phyloP scores from a whole-genome alignment of 2,113 vertebrate species.

The Mixornis gularis region DNA sequence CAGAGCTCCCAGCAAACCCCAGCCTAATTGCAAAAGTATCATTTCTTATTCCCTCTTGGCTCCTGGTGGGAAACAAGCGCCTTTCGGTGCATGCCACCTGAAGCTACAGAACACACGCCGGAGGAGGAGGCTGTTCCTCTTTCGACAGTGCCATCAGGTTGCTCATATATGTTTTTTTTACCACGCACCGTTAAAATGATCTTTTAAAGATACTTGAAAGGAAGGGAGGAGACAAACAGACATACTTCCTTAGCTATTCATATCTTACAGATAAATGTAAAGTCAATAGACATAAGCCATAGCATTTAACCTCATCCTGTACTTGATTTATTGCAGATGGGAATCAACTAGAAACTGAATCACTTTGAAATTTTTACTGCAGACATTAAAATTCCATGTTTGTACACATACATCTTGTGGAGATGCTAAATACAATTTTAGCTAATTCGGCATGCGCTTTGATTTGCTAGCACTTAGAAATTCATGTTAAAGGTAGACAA shows the following conservation, averaged over 20 bases:
- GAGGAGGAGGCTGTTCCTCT: conserved; percentile 14
- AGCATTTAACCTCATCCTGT: conserved; percentile 80
- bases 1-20: background rate
- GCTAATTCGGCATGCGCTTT: conserved; percentile 34
- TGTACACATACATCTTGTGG: conserved; percentile 39
- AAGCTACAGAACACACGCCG: background rate
- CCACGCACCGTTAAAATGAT: conserved; percentile 71
- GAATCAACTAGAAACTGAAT: conserved; percentile 77
- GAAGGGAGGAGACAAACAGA: conserved; percentile 67
- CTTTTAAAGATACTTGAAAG: conserved; percentile 71
- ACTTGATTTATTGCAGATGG: conserved; percentile 87
- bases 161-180: conserved; percentile 71
- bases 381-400: conserved; percentile 77
- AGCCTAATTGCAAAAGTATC: background rate
- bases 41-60: background rate
- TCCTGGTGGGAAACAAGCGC: background rate
- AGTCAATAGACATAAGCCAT: conserved; percentile 78
- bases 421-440: conserved; percentile 55
- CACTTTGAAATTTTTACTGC: conserved; percentile 75
- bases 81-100: background rate
- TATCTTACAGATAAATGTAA: conserved; percentile 75
- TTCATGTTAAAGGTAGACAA: conserved; percentile 5
- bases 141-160: conserved; percentile 57
- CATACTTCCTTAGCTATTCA: conserved; percentile 70
- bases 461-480: conserved; percentile 5